Base-by-base conservation (phyloP, 2,888 invertebrate genomes). In the Drosophila merina region DNA sequence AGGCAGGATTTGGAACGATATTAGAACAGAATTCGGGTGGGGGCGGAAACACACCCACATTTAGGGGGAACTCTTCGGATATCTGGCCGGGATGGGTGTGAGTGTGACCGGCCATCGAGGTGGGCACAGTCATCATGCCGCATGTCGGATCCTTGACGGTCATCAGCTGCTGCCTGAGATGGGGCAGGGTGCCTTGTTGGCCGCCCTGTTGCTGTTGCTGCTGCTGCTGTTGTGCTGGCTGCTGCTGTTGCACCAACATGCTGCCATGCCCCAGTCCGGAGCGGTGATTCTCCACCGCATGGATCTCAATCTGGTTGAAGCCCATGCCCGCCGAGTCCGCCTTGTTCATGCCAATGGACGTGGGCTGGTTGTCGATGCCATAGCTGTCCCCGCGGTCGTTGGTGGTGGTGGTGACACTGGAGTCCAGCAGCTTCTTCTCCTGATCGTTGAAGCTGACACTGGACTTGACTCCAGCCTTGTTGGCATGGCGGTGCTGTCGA, bases 371-470 rank as follows among this genome's bases (percentile, higher is more conserved):
- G 33, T 94, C 93, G 51, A 91, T 90, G 74, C 94, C 93, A 80
- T 94, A 94, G 85, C 95, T 95, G 58, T 93, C 93, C 56, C 92
- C 93, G 5, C 94, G 92, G 73, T 94, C 94, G 30, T 94, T 94
- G 0, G 94, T 95, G 4, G 95, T 95, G 5, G 95, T 95, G 10
- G 95, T 95, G 38, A 95, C 95, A 76, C 96, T 96, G 14, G 96
- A 94, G 79, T 97, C 96, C 72, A 97, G 92, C 62, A 97, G 92
- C 88, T 96, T 96, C 91, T 97, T 97, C 89, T 97, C 97, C 92
- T 97, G 97, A 87, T 97, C 97, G 50, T 96, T 96, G 89, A 96
- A 96, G 89, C 96, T 96, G 1, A 96, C 94, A 90, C 96, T 96
- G 48, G 95, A 94, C 85, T 96, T 96, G 60, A 96, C 93, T 44